Conservation (phyloP, 2,113 vertebrate genomes). For the Pardalotus punctatus region DNA sequence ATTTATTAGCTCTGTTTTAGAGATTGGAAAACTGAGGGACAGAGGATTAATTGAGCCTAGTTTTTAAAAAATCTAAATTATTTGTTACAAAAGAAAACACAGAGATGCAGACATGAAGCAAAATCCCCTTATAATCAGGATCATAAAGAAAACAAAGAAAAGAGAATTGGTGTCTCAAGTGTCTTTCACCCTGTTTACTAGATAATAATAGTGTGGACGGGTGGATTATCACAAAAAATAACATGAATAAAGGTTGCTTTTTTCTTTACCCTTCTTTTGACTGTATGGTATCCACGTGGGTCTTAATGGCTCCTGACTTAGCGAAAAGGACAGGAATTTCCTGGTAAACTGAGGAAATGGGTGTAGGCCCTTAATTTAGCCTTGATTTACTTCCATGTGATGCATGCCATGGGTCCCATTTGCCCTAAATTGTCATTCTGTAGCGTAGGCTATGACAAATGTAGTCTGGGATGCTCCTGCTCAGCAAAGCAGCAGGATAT, state of each 20-base stretch:
- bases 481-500: neutral
- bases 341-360: neutral
- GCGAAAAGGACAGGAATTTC: neutral
- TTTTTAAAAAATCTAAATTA: neutral
- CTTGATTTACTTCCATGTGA: neutral
- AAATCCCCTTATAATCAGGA: neutral
- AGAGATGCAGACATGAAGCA: neutral
- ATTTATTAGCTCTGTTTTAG: neutral
- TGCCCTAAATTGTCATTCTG: neutral
- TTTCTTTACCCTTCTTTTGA: neutral
- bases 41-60: neutral
- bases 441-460: neutral
- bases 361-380: rapidly evolving
- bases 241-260: neutral
- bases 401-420: neutral
- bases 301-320: neutral
- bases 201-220: neutral
- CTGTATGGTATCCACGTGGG: neutral
- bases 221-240: neutral
- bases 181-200: neutral
- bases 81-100: neutral
- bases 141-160: neutral
- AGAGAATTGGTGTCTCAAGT: neutral
- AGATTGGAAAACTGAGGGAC: neutral
- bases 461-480: neutral